Conservation (phyloP, 1,140 invertebrate genomes). For the Atta cephalotes region DNA sequence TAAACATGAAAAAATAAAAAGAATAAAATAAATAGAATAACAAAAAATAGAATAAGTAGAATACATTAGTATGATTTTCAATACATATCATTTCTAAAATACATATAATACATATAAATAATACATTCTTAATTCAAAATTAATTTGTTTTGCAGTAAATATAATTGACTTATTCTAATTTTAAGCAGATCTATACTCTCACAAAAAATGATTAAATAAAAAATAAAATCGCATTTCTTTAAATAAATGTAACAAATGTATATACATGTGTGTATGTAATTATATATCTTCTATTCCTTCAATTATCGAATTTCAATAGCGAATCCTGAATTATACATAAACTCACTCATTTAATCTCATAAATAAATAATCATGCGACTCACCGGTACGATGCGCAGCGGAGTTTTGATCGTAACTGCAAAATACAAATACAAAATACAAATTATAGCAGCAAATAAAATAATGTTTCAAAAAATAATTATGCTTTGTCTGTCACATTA, state of each 20-base stretch:
- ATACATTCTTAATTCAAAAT: background rate
- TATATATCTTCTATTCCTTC: background rate
- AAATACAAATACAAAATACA: background rate
- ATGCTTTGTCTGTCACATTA: background rate
- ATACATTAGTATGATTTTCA: too few species aligned
- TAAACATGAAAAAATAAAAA: background rate
- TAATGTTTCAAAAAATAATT: background rate
- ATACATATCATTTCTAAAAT: background rate
- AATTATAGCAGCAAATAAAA: background rate
- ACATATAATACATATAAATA: background rate
- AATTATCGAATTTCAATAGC: background rate
- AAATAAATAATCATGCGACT: constrained; percentile 2
- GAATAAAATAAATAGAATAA: background rate
- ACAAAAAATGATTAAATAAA: background rate
- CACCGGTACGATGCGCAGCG: background rate
- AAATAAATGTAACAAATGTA: background rate
- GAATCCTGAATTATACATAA: background rate
- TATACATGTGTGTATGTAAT: background rate
- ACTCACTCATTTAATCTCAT: background rate
- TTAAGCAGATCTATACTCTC: background rate
- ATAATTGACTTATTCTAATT: background rate
- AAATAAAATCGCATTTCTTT: background rate
- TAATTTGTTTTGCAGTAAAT: background rate
- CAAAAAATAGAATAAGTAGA: background rate
- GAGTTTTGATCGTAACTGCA: background rate